Evolutionary conservation across 2,113 vertebrate species (phyloP).

Genomic region (Cephalopholis sonnerati): DNA sequence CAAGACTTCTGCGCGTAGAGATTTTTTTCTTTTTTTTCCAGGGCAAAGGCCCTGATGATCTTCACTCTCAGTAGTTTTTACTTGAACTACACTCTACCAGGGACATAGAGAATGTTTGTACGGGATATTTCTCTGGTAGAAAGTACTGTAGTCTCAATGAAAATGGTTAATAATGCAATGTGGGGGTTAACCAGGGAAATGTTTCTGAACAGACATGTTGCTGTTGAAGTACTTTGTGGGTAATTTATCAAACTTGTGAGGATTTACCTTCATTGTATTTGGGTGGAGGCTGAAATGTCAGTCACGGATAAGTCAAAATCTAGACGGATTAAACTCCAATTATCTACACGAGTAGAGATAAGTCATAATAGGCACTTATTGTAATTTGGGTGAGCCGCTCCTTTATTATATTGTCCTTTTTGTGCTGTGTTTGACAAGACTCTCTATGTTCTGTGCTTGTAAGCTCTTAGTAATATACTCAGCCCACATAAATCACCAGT

Average conservation of each 20-base stretch:
- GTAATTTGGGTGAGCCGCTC: not conserved
- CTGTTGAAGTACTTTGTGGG: not conserved
- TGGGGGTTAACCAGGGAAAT: not conserved
- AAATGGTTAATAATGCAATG: no score
- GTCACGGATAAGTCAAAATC: not conserved
- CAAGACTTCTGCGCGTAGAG: no score
- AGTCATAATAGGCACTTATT: not conserved
- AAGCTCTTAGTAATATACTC: constrained; percentile 9
- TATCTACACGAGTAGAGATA: not conserved
- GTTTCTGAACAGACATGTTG: not conserved
- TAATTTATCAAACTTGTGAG: not conserved
- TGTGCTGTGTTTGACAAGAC: not conserved
- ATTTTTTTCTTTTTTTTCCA: no score
- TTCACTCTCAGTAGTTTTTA: no score
- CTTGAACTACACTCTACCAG: not conserved
- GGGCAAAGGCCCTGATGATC: no score
- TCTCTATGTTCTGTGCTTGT: not conserved
- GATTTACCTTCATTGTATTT: not conserved
- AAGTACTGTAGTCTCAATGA: not conserved
- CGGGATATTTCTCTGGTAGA: not conserved
- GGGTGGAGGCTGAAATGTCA: not conserved
- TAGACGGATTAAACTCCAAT: not conserved
- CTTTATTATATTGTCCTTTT: not conserved
- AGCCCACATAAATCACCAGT: constrained; percentile 52
- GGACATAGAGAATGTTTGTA: not conserved